Evolutionary conservation across 2,113 vertebrate species (phyloP).

Genomic region (Tachysurus vachellii): DNA sequence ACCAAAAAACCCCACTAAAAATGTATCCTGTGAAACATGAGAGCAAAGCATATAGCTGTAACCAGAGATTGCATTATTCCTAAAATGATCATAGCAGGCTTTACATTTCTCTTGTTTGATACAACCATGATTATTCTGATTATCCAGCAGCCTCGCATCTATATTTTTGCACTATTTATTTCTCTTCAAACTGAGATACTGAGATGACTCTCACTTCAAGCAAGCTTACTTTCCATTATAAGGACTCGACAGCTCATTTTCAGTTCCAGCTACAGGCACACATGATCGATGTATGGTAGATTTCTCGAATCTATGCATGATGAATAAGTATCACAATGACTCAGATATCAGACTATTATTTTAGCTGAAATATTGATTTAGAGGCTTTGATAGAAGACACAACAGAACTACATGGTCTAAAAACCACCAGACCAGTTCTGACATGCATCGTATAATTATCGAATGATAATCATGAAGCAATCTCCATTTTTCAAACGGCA

Average conservation of each 20-base stretch:
- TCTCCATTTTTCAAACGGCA: constrained; percentile 9
- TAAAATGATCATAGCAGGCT: neutral
- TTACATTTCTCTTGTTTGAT: neutral
- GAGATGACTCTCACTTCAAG: neutral
- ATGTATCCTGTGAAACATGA: neutral
- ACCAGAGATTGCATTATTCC: neutral
- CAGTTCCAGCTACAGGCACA: constrained; percentile 20
- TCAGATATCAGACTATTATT: constrained; percentile 23
- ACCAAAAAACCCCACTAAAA: neutral
- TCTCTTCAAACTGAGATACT: neutral
- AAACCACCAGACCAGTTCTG: constrained; percentile 14
- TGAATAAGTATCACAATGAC: constrained; percentile 11
- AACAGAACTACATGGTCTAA: neutral
- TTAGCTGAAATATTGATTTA: constrained; percentile 24
- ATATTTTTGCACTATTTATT: neutral
- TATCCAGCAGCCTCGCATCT: neutral
- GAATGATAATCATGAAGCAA: neutral
- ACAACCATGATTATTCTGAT: neutral
- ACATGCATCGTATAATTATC: neutral
- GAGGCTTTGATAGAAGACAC: constrained; percentile 9
- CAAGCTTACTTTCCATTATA: constrained; percentile 7
- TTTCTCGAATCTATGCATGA: constrained; percentile 15
- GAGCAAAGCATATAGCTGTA: neutral
- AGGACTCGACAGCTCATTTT: constrained; percentile 8
- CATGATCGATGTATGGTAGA: neutral